phyloP scores from a whole-genome alignment of 35 echinoderm and acorn worm species.

The Heliocidaris erythrogramma region DNA sequence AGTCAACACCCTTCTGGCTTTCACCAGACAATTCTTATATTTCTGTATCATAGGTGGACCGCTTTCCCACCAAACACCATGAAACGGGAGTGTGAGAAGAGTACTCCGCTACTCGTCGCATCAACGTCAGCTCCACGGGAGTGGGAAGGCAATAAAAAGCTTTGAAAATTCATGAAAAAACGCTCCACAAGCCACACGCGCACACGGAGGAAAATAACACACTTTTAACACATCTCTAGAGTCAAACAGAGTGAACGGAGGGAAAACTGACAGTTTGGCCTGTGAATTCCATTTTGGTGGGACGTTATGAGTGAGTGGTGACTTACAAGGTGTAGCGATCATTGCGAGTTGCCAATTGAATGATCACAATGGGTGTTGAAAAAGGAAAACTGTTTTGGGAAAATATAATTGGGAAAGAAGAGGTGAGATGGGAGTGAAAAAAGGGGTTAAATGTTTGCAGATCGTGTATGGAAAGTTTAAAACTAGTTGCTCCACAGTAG shows the following conservation, averaged over 20 bases:
- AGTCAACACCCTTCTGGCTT: not conserved
- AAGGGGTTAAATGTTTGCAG: not conserved
- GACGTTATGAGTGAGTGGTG: not conserved
- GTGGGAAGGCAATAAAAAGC: not conserved
- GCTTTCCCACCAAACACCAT: not conserved
- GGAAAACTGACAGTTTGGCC: not conserved
- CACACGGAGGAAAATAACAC: not conserved
- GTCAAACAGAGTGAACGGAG: not conserved
- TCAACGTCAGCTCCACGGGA: not conserved
- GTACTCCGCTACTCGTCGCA: not conserved
- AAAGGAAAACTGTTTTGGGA: no score
- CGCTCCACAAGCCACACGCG: not conserved
- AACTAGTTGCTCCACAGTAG: no score
- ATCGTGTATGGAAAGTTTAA: not conserved
- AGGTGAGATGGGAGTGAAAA: not conserved
- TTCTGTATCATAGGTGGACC: not conserved
- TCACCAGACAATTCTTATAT: not conserved
- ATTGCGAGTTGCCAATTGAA: not conserved
- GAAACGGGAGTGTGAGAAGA: not conserved
- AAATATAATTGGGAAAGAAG: not conserved
- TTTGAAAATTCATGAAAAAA: slow-evolving; percentile 5
- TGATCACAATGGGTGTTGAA: no score
- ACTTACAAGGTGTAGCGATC: not conserved
- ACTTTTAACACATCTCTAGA: not conserved
- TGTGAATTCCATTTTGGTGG: not conserved